Evolutionary conservation across 37 sponge, comb jelly and placozoan species (phyloP).

Genomic region (Petrosia ficiformis): DNA sequence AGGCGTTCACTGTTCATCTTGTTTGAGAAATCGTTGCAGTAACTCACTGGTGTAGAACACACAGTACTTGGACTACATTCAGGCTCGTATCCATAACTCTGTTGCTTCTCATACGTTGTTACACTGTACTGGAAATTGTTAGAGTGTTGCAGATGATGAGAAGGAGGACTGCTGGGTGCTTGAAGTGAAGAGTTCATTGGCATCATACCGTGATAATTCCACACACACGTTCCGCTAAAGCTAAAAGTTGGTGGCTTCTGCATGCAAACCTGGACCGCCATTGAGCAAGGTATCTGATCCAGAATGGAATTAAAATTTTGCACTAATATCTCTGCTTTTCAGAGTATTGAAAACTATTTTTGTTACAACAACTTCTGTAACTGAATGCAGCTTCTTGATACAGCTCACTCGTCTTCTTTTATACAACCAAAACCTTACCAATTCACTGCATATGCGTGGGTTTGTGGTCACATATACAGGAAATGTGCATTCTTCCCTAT

Average conservation of each 20-base stretch:
- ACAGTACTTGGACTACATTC: slow-evolving; percentile 1
- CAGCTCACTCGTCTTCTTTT: too few species aligned
- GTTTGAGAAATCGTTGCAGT: not conserved
- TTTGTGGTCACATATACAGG: not conserved
- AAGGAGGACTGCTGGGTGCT: slow-evolving; percentile 5
- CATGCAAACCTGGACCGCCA: slow-evolving; percentile 2
- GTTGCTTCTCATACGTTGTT: not conserved
- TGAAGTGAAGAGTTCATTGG: not conserved
- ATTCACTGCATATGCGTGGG: not conserved
- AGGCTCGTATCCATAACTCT: not conserved
- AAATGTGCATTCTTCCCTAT: not conserved
- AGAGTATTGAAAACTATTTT: too few species aligned
- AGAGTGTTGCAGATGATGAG: not conserved
- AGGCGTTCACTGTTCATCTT: not conserved
- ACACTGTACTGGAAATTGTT: not conserved
- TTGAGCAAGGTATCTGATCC: too few species aligned
- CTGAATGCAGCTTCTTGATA: too few species aligned
- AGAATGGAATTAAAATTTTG: too few species aligned
- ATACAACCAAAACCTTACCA: too few species aligned
- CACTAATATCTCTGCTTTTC: too few species aligned
- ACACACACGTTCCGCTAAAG: slow-evolving; percentile 32
- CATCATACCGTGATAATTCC: slow-evolving; percentile 35
- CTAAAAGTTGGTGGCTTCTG: slow-evolving; percentile 9
- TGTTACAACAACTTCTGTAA: too few species aligned
- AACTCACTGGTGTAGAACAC: too few species aligned